Conservation (phyloP, 2,888 invertebrate genomes). For the Clusia tigrina region DNA sequence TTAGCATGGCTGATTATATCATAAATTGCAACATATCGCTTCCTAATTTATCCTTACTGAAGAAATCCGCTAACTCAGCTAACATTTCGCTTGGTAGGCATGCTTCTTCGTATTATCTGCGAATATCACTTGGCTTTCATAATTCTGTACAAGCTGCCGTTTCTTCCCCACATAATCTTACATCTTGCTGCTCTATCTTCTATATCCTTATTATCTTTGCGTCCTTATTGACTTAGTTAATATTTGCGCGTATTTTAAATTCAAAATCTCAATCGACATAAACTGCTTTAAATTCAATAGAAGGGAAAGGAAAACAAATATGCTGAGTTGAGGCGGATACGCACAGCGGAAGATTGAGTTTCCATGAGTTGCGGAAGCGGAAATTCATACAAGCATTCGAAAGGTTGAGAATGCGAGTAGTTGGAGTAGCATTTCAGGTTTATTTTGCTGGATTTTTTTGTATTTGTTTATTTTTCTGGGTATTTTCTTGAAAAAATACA, state of each 20-base stretch:
- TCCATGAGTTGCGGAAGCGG: conserved; percentile 18
- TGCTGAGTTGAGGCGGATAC: conserved; percentile 17
- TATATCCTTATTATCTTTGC: too few species aligned
- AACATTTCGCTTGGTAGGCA: too few species aligned
- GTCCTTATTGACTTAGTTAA: too few species aligned
- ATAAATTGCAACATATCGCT: too few species aligned
- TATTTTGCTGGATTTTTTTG: background rate
- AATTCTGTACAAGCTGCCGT: background rate
- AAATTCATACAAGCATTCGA: conserved; percentile 13
- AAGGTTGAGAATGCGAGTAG: too few species aligned
- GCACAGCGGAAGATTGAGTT: conserved; percentile 19
- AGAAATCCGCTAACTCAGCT: too few species aligned
- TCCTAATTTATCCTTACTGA: too few species aligned
- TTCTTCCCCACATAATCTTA: background rate
- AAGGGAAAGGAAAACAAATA: background rate
- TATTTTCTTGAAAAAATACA: too few species aligned
- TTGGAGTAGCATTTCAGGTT: too few species aligned
- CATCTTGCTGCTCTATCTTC: too few species aligned
- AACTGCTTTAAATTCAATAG: background rate
- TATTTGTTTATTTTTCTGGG: background rate
- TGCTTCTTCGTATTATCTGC: too few species aligned
- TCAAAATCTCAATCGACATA: background rate
- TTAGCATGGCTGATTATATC: too few species aligned
- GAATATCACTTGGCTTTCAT: background rate
- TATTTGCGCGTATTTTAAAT: conserved; percentile 1